Base-by-base conservation (phyloP, 2,113 vertebrate species). In the Oplegnathus fasciatus region DNA sequence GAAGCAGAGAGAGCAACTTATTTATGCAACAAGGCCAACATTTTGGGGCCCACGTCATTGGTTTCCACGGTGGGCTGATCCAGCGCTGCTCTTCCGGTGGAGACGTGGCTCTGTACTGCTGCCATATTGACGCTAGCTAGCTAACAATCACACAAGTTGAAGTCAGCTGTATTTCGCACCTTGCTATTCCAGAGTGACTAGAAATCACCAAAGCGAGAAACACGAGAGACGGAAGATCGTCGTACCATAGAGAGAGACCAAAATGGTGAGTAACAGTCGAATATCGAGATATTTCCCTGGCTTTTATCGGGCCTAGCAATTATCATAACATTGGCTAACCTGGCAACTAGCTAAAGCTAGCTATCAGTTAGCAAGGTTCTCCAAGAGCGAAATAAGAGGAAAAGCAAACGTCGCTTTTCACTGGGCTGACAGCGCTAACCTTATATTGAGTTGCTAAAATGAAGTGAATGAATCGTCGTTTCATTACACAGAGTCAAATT, bases 41-140 rank as follows among this genome's bases (percentile, higher is more conserved):
- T 77, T 79, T 68, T 7, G 44, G 74, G 28, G 58, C 70, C 86
- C 90, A 94, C 92, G 93, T 94, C 94, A 94, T 5, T 70, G 82
- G 83, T 88, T 83, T 88, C 34, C 60, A 62, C 87, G 26, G 91
- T 90, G 92, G 91, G 90, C 85, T 18, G 92, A 46, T 81, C 92
- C 24, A 30, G 20, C 62, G 88, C 90, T 18, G 82, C 82, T 54
- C 91, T 94, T 94, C 94, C 93, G 93, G 93, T 94, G 93, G 92
- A 94, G 92, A 95, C 94, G 94, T 95, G 94, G 94, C 94, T 95
- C 93, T 93, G 90, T 11, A 3, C 88, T 80, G 92, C 92, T 93
- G 93, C 93, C 94, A 94, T 94, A 94, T 94, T 94, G 90, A 92
- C 90, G 90, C 89, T 89, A 83, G 75, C 90, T 61, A 60, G 89